Base-by-base conservation (phyloP, 1,140 invertebrate species). In the Zaprionus vittiger region DNA sequence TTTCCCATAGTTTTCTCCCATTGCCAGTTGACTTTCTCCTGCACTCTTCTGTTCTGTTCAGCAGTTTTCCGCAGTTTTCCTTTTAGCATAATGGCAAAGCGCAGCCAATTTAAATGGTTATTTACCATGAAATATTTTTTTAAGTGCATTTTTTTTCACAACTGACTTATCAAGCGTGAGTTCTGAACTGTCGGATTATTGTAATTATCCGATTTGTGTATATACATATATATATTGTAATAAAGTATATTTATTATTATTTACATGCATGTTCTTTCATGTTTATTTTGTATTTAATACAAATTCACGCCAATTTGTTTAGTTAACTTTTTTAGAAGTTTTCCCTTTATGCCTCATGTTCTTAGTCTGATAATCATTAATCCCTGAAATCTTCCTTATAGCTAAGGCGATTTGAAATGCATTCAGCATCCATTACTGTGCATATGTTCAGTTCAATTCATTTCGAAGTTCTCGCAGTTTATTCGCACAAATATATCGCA, bases 11-110 rank as follows among this genome's bases (percentile, higher is more conserved):
- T 56, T 31, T 15, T 56, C 54, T 28, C n/a, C 15, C 4, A 7
- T 59, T 52, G 24, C 28, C 67, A 44, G 67, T 52, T 74, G 52
- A 62, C 52, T 74, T 69, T 70, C 63, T 52, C 56, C n/a, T n/a
- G 1, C 52, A 24, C n/a, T 38, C 4, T 37, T 65, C n/a, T 44
- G 52, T n/a, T 31, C 24, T 73, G 11, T 11, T 17, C 28, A n/a
- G 31, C 49, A n/a, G 17, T 41, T 34, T 63, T 55, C 31, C 14
- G 0, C 49, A 38, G 22, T 56, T 28, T 24, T 2, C 44, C 37
- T 15, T 17, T 49, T 49, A 20, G 12, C 37, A 47, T 47, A 56
- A 47, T 22, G 14, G 24, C 38, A 47, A 22, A 69, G 65, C 37
- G 20, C 68, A 69, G 61, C n/a, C 61, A 69, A 62, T 75, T 63